Conservation (phyloP, 2,797 vertebrate species). For the Orientallactaga sibirica region DNA sequence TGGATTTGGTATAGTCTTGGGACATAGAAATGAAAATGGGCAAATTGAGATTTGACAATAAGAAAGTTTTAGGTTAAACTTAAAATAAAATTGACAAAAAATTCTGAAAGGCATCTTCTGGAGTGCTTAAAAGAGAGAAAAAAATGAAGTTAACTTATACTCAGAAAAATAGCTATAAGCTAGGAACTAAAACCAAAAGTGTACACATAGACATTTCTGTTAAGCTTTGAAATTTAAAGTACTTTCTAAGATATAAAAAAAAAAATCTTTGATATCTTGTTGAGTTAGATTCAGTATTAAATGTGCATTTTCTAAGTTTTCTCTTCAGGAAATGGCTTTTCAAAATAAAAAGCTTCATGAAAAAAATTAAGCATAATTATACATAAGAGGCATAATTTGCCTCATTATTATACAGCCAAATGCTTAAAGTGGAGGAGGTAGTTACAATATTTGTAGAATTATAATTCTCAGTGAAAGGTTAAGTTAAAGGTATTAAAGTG, state of each 20-base stretch:
- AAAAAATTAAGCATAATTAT: constrained; percentile 66
- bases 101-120: background rate
- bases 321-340: constrained; percentile 60
- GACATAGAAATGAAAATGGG: background rate
- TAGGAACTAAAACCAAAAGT: background rate
- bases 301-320: constrained; percentile 48
- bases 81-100: background rate
- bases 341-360: constrained; percentile 56
- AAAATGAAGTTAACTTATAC: background rate
- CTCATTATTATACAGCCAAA: constrained; percentile 46
- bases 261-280: constrained; percentile 24
- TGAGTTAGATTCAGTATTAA: constrained; percentile 50
- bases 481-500: constrained; percentile 39
- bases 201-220: background rate
- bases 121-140: background rate
- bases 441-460: constrained; percentile 47
- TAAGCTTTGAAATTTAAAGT: background rate
- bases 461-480: constrained; percentile 5
- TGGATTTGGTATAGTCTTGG: background rate
- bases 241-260: constrained; percentile 20
- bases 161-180: background rate
- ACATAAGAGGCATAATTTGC: constrained; percentile 44
- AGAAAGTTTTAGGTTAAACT: background rate
- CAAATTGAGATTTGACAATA: background rate
- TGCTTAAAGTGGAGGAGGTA: background rate